Evolutionary conservation across 2,113 vertebrate genomes (phyloP), one percentile per base, ranked within the genome.

Genomic region (Clarias gariepinus): DNA sequence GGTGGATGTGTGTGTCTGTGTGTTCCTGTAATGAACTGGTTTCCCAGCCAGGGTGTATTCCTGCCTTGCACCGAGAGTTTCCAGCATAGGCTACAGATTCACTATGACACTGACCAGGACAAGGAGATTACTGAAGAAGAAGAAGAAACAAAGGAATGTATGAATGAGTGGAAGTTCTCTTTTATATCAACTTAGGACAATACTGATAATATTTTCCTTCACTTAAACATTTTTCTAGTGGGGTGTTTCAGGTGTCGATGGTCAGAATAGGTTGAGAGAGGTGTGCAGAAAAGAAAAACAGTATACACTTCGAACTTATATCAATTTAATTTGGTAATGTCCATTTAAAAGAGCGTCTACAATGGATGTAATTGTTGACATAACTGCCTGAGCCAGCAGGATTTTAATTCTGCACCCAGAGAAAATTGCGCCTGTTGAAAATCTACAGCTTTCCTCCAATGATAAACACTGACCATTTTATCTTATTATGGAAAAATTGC

Each of bases 151-250:
- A 74, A 47, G 2, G 5, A 30, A 69, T 8, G 28, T 18, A 18
- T 33, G 28, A 90, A 84, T 91, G 88, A 82, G 33, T 36, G 33
- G 33, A 90, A 84, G 88, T 91, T 91, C 92, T 60, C 55, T 36
- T 81, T 74, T 47, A 58, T 55, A 61, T 41, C 23, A 52, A 58
- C 57, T 84, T 83, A 83, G 28, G 61, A 81, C 77, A 74, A 25
- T 9, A 64, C 23, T 12, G 28, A 81, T 84, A 47, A 88, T 33
- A 53, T 85, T 77, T 55, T 33, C 23, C 16, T 60, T 63, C 5
- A 28, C 25, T 76, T 85, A 53, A 18, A 63, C 41, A 53, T 21
- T 77, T 77, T 63, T 85, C 41, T 33, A 16, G 41, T 16, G 6
- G 13, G 28, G 21, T 63, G 57, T 28, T 16, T 61, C 10, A 66